Evolutionary conservation across 2,888 invertebrate species (phyloP).

Genomic region (Aleiodes testaceus): DNA sequence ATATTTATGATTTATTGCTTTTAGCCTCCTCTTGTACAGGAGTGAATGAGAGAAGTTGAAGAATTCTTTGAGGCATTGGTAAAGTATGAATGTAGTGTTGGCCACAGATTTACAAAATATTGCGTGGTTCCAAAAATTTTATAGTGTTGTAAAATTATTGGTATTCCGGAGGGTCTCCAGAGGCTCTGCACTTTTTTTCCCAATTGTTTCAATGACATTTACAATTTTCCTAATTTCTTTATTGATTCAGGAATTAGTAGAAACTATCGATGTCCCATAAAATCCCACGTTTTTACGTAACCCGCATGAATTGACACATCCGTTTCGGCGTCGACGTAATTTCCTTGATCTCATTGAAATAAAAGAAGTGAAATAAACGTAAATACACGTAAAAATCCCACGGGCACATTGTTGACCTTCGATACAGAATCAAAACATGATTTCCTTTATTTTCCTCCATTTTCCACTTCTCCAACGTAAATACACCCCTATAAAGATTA

Average conservation of each 20-base stretch:
- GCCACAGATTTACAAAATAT: slow-evolving; percentile 64
- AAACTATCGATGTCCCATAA: too few relatives aligned
- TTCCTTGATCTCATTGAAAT: slow-evolving; percentile 57
- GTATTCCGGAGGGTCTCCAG: too few relatives aligned
- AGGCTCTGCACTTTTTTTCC: too few relatives aligned
- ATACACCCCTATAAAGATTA: slow-evolving; percentile 44
- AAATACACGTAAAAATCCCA: slow-evolving; percentile 54
- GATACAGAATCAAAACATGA: slow-evolving; percentile 31
- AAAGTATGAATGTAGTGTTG: slow-evolving; percentile 53
- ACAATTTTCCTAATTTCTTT: too few relatives aligned
- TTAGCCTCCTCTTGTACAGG: background rate
- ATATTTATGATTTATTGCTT: slow-evolving; percentile 59
- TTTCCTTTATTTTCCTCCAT: background rate
- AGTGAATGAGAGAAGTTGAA: slow-evolving; percentile 30
- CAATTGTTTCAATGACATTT: too few relatives aligned
- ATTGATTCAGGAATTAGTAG: too few relatives aligned
- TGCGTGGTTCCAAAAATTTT: slow-evolving; percentile 7
- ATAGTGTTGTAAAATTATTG: too few relatives aligned
- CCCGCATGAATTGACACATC: slow-evolving; percentile 66
- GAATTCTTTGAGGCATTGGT: slow-evolving; percentile 44
- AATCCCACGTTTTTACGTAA: slow-evolving; percentile 2
- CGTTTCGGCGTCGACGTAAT: slow-evolving; percentile 57
- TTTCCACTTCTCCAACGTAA: slow-evolving; percentile 30
- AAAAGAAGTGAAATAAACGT: slow-evolving; percentile 38
- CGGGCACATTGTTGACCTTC: slow-evolving; percentile 64